Conservation (phyloP, 64 coral and sea anemone genomes). For the Pocillopora verrucosa region DNA sequence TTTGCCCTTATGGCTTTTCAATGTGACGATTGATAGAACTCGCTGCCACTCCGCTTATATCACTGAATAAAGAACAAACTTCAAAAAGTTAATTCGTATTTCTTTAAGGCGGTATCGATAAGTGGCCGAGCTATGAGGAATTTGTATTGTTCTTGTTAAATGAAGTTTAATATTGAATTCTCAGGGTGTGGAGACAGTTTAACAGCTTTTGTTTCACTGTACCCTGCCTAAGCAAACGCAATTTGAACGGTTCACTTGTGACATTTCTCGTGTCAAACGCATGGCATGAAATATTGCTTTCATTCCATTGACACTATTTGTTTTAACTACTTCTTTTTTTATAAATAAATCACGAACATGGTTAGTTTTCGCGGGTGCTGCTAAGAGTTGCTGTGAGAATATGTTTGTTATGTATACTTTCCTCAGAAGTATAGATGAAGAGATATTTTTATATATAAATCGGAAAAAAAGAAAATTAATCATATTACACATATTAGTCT, state of each 20-base stretch:
- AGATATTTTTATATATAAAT: background rate
- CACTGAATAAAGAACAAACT: background rate
- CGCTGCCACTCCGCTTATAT: background rate
- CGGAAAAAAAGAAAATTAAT: background rate
- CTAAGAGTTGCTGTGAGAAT: background rate
- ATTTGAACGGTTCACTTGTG: background rate
- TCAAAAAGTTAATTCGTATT: background rate
- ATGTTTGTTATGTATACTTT: background rate
- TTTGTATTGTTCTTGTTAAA: background rate
- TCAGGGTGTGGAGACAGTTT: slow-evolving; percentile 6
- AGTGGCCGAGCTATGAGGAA: background rate
- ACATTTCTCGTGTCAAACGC: background rate
- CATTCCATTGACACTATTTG: background rate
- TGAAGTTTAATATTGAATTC: background rate
- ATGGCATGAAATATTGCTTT: background rate
- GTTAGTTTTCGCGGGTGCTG: background rate
- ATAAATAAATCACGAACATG: background rate
- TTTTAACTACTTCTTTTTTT: background rate
- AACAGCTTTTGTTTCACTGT: background rate
- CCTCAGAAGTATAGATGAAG: background rate
- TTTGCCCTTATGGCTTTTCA: background rate
- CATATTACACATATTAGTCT: background rate
- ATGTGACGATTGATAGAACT: background rate
- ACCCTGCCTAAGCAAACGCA: slow-evolving; percentile 17
- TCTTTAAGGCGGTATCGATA: background rate